These are phyloP conservation scores for Campaea margaritaria DNA, from an alignment of 2,888 invertebrate genomes.

Conservation along the genomic window DNA sequence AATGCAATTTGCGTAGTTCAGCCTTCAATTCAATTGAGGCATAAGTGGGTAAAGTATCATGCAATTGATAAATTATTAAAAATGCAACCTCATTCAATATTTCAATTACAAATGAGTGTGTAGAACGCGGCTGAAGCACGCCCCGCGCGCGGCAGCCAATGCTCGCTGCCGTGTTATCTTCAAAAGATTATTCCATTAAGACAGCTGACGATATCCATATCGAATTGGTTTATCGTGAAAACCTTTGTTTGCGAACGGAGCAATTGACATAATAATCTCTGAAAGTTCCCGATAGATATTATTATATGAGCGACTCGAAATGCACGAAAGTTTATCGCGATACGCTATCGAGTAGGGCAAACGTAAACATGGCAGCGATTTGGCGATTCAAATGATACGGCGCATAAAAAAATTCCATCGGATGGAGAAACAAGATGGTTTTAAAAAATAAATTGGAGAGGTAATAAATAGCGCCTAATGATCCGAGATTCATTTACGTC, in stretches of 20 bases:
- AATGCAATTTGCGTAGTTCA: constrained; percentile 16
- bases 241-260: constrained; percentile 18
- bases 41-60: constrained; percentile 20
- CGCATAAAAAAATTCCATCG: constrained; percentile 6
- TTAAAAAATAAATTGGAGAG: constrained; percentile 31
- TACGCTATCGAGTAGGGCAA: constrained; percentile 15
- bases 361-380: constrained; percentile 6
- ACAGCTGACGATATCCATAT: constrained; percentile 12
- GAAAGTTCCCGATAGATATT: constrained; percentile 18
- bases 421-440: constrained; percentile 26
- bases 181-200: constrained; percentile 1
- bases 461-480: constrained; percentile 35
- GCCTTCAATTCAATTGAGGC: constrained; percentile 18
- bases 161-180: not conserved
- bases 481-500: constrained; percentile 38
- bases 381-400: constrained; percentile 6
- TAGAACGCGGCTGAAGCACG: constrained; percentile 16
- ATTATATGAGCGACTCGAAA: not conserved
- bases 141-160: constrained; percentile 13
- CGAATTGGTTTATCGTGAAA: constrained; percentile 14
- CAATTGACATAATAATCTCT: constrained; percentile 20
- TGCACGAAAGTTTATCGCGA: constrained; percentile 18
- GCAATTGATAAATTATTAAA: constrained; percentile 27
- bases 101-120: constrained; percentile 32
- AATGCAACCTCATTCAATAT: constrained; percentile 20